Conservation (phyloP, 2,888 invertebrate species). For the Ecliptopera silaceata region DNA sequence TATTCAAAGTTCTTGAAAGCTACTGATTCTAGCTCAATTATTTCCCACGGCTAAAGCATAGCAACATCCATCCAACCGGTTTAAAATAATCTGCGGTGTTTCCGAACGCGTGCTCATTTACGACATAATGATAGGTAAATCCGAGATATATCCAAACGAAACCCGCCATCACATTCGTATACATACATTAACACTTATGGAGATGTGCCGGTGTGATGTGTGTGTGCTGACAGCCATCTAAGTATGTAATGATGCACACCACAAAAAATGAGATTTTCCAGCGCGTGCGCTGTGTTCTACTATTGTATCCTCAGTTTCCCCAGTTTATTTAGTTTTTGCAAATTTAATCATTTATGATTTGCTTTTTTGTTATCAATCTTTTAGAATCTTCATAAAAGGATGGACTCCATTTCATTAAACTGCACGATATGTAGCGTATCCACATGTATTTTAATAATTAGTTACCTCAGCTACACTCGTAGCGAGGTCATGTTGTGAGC, state of each 20-base stretch:
- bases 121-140: conserved; percentile 19
- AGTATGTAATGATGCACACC: conserved; percentile 10
- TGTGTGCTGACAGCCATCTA: conserved; percentile 3
- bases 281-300: conserved; percentile 14
- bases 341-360: not conserved
- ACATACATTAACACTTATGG: not conserved
- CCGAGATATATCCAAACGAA: conserved; percentile 8
- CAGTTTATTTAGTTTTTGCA: conserved; percentile 5
- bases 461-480: not conserved
- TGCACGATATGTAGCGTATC: no score
- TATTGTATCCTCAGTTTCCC: conserved; percentile 16
- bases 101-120: conserved; percentile 14
- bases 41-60: conserved; percentile 9
- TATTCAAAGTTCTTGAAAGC: not conserved
- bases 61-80: conserved; percentile 21
- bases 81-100: conserved; percentile 11
- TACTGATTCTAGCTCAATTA: not conserved
- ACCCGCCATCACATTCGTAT: not conserved
- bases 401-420: no score
- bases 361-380: no score
- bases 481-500: not conserved
- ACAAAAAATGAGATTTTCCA: conserved; percentile 28
- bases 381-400: no score
- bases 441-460: no score
- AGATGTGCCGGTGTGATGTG: not conserved